These are phyloP conservation scores for Tiaroga cobitis DNA, from an alignment of 2,797 vertebrate species.

Conservation along the genomic window DNA sequence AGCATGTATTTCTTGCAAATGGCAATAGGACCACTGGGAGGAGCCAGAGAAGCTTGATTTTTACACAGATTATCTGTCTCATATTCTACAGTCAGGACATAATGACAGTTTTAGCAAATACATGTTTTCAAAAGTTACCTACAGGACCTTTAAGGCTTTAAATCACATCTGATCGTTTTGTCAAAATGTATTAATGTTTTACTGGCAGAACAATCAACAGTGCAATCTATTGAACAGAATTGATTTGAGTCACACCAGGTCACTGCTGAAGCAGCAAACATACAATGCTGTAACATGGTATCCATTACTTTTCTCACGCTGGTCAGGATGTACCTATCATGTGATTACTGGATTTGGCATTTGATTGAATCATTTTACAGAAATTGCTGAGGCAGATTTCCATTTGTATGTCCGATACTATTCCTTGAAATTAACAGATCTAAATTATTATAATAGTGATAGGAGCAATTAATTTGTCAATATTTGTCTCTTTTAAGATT, in stretches of 20 bases:
- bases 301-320: background rate
- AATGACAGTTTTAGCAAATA: too few species aligned
- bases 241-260: background rate
- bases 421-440: background rate
- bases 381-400: background rate
- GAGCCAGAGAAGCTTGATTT: too few species aligned
- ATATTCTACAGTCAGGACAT: too few species aligned
- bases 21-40: too few species aligned
- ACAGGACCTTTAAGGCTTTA: too few species aligned
- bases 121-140: too few species aligned
- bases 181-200: background rate
- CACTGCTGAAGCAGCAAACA: background rate
- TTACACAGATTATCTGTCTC: too few species aligned
- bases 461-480: background rate
- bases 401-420: background rate
- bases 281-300: background rate
- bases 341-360: background rate
- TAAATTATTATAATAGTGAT: background rate
- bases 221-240: background rate
- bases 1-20: too few species aligned
- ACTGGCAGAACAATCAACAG: background rate
- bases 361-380: background rate
- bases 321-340: background rate
- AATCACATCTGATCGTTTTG: background rate
- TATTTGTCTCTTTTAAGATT: background rate